These are phyloP conservation scores for Percopsis transmontana DNA, from an alignment of 2,113 vertebrate species.

Conservation along the genomic window DNA sequence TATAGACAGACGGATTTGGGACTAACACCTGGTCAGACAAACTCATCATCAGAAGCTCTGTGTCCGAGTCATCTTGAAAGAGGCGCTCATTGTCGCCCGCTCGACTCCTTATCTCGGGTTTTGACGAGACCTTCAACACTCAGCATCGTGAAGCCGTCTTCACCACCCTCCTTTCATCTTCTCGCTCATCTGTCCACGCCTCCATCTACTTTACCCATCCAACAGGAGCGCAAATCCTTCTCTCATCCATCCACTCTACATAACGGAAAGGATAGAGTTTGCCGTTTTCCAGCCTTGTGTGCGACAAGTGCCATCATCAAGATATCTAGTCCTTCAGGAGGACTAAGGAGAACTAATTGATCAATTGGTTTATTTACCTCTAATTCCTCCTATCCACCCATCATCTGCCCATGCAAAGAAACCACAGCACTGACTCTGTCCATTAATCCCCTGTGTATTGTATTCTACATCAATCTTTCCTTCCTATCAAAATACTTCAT, in stretches of 20 bases:
- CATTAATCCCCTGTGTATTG: too few species aligned
- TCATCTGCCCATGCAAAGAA: neutral
- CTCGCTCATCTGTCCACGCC: neutral
- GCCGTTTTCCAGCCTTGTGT: too few species aligned
- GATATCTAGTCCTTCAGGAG: neutral
- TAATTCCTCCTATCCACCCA: neutral
- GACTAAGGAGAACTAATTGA: neutral
- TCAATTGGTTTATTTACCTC: neutral
- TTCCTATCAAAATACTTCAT: constrained; percentile 3
- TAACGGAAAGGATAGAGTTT: too few species aligned
- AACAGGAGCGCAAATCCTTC: too few species aligned
- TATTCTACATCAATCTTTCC: constrained; percentile 28
- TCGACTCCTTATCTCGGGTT: neutral
- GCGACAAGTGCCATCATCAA: neutral
- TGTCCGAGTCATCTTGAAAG: constrained; percentile 7
- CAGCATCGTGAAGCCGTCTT: constrained; percentile 9
- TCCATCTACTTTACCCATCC: too few species aligned
- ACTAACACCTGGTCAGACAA: constrained; percentile 22
- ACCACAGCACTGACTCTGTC: constrained; percentile 12
- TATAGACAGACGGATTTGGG: constrained; percentile 12
- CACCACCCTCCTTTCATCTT: neutral
- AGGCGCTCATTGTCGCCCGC: constrained; percentile 6
- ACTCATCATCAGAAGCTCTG: constrained; percentile 10
- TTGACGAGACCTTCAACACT: constrained; percentile 14
- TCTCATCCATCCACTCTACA: constrained; percentile 1